Conservation (phyloP, 2,113 vertebrate species). For the Cyphomyrus discorhynchus region DNA sequence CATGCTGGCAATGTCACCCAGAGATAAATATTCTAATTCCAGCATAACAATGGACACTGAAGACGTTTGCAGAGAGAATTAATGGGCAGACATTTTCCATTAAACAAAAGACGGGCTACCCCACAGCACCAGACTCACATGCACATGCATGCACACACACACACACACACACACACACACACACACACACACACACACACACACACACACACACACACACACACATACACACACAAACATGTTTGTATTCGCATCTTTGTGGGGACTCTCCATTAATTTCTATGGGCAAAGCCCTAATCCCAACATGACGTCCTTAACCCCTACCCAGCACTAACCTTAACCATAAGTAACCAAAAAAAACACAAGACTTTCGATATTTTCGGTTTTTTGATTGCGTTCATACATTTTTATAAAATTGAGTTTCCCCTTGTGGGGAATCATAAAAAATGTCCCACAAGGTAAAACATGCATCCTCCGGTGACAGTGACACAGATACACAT, state of each 20-base stretch:
- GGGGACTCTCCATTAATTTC: not conserved
- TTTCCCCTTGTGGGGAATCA: not conserved
- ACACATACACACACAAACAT: not conserved
- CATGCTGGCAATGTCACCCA: constrained; percentile 52
- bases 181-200: not conserved
- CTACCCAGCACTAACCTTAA: not conserved
- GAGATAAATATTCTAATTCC: constrained; percentile 60
- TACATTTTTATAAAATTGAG: not conserved
- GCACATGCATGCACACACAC: not conserved
- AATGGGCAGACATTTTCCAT: constrained; percentile 54
- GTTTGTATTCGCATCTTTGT: not conserved
- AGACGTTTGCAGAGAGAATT: constrained; percentile 58
- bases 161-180: not conserved
- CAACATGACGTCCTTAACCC: not conserved
- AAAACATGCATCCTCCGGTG: not conserved
- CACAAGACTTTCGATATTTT: not conserved
- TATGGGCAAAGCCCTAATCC: not conserved
- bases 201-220: not conserved
- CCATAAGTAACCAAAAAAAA: not conserved
- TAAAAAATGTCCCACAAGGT: not conserved
- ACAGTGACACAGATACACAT: not conserved
- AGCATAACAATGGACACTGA: constrained; percentile 51
- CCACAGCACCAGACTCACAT: constrained; percentile 18
- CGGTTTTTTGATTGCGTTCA: not conserved
- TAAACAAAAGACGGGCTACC: constrained; percentile 44